Evolutionary conservation across 2,797 vertebrate genomes (phyloP).

Genomic region (Chelidonichthys spinosus): DNA sequence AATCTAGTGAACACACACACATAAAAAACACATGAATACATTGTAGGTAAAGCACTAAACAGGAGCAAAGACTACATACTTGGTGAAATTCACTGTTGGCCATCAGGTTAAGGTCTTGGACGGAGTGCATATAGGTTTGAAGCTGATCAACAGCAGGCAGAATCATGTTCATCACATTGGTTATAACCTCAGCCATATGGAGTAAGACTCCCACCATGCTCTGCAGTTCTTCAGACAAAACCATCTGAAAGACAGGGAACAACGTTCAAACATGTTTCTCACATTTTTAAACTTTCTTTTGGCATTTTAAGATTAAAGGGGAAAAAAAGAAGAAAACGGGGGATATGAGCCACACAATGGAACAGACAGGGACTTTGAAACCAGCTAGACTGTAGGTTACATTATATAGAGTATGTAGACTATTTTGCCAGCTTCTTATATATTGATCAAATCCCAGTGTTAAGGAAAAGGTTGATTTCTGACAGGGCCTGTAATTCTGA

Average conservation of each 20-base stretch:
- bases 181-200: slow-evolving; percentile 61
- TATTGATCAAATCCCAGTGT: too few species aligned
- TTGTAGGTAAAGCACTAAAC: not conserved
- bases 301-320: not conserved
- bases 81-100: slow-evolving; percentile 60
- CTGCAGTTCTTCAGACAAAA: slow-evolving; percentile 81
- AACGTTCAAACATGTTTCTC: slow-evolving; percentile 15
- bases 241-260: slow-evolving; percentile 66
- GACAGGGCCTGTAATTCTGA: too few species aligned
- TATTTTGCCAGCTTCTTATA: not conserved
- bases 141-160: slow-evolving; percentile 73
- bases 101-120: slow-evolving; percentile 70
- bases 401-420: not conserved
- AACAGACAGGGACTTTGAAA: not conserved
- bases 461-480: not conserved
- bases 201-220: slow-evolving; percentile 68
- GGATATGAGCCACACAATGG: not conserved
- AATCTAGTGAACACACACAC: not conserved
- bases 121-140: slow-evolving; percentile 66
- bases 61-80: slow-evolving; percentile 57
- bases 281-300: not conserved
- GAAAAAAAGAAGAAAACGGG: not conserved
- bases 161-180: slow-evolving; percentile 70
- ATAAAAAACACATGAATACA: not conserved
- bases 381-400: not conserved